Percentiles rank a stretch among this genome's conserved stretches.
phyloP scores from a whole-genome alignment of 2,888 invertebrate genomes.

The Eupeodes latifasciatus region DNA sequence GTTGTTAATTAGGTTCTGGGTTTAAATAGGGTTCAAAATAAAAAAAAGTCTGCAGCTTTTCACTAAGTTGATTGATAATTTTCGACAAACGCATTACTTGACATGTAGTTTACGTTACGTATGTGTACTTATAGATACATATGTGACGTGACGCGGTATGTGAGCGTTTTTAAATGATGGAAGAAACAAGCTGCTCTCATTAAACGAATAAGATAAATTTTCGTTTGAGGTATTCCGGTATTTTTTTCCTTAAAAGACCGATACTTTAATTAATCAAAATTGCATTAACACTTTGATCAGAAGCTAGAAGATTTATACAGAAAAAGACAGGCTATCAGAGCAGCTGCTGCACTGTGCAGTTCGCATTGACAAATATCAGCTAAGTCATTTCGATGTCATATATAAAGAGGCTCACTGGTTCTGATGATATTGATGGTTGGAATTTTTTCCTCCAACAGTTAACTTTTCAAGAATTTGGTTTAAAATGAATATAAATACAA shows the following conservation, averaged over 20 bases:
- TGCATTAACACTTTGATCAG: constrained; percentile 67
- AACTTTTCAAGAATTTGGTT: neutral
- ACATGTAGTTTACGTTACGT: neutral
- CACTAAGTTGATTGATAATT: constrained; percentile 66
- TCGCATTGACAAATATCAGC: neutral
- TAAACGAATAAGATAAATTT: constrained; percentile 39
- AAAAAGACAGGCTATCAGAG: neutral
- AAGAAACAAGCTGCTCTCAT: constrained; percentile 10
- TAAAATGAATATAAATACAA: neutral
- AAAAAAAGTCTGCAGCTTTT: constrained; percentile 61
- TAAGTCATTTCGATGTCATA: neutral
- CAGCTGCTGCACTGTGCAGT: constrained; percentile 40
- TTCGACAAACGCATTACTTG: constrained; percentile 45
- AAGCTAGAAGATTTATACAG: constrained; percentile 47
- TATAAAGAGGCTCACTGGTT: neutral
- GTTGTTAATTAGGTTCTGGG: constrained; percentile 58
- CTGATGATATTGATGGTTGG: too few species aligned
- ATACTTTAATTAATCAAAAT: constrained; percentile 70
- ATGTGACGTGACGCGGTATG: neutral
- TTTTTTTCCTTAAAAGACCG: constrained; percentile 18
- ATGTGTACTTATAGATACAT: constrained; percentile 7
- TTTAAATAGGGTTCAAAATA: constrained; percentile 38
- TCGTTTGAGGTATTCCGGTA: neutral
- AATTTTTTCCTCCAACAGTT: neutral
- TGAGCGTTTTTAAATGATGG: neutral